Evolutionary conservation across 2,113 vertebrate genomes (phyloP).

Genomic region (Calidris pugnax): DNA sequence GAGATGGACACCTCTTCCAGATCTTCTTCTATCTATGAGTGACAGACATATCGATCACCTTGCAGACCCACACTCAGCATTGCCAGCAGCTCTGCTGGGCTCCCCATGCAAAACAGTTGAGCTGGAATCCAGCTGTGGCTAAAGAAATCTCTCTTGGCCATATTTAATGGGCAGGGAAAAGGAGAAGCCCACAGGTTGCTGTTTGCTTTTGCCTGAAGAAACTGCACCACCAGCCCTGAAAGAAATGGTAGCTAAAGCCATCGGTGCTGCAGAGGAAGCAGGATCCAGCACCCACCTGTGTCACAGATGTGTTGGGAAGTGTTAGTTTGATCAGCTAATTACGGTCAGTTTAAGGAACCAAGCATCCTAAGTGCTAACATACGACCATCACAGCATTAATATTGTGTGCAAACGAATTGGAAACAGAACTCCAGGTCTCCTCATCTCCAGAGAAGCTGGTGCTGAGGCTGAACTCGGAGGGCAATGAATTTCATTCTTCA

Average conservation of each 20-base stretch:
- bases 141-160: background rate
- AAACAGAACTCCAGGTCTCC: background rate
- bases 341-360: background rate
- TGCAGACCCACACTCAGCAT: background rate
- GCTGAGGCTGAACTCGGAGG: background rate
- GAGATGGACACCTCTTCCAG: background rate
- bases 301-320: background rate
- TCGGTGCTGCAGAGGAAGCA: background rate
- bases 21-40: background rate
- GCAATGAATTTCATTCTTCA: background rate
- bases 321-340: background rate
- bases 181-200: background rate
- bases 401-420: background rate
- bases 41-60: accelerated
- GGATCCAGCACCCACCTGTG: background rate
- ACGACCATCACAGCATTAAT: background rate
- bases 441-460: background rate
- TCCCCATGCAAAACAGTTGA: background rate
- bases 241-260: background rate
- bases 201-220: background rate
- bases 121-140: background rate
- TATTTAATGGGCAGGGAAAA: background rate
- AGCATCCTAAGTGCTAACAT: background rate
- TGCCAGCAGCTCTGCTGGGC: background rate
- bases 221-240: background rate